Evolutionary conservation across 2,888 invertebrate genomes (phyloP), one percentile per base, ranked within the genome.

Genomic region (Agonopterix arenella): DNA sequence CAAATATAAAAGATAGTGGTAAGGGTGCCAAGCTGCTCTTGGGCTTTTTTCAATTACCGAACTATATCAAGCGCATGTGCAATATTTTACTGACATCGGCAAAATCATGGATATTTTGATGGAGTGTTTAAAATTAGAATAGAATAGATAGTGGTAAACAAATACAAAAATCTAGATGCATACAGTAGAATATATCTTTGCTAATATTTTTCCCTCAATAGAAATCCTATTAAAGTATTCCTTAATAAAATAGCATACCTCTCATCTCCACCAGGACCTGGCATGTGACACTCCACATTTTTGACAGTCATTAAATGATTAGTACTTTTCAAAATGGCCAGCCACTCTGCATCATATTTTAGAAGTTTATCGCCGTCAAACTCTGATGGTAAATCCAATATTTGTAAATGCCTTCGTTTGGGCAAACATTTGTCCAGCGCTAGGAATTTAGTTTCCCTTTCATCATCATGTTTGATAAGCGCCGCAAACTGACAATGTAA

Each of bases 351-450:
- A 47, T 47, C 52, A 54, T 52, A 94, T 57, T 91, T 89, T 18
- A 96, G 76, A 46, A 88, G 79, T 52, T 90, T 81, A 52, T 90
- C 89, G 47, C 89, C 83, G 59, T 89, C 86, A 60, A 78, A 77
- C 56, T 93, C 90, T 45, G 88, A 76, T 18, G 92, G 90, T 42
- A 93, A 60, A 51, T 95, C 93, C 11, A 95, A 58, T 41, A 98
- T 92, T 90, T 99, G 98, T 42, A 99, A 84, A 85, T 97, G 99
- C 55, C 94, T 92, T 55, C 97, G 89, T 63, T 92, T 92, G 0
- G 98, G 98, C 47, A 99, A 88, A 80, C 98, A 98, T 89, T 99
- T 99, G 76, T 99, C 98, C n/a, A 99, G 83, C 0, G 98, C 97
- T 58, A 99, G 82, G 80, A 99, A 99, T 73, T 94, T 96, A 0